Percentiles rank a stretch among this genome's conserved stretches.
Conservation (phyloP, 2,888 invertebrate species). For the Galeopsomyia nigrocyanea region DNA sequence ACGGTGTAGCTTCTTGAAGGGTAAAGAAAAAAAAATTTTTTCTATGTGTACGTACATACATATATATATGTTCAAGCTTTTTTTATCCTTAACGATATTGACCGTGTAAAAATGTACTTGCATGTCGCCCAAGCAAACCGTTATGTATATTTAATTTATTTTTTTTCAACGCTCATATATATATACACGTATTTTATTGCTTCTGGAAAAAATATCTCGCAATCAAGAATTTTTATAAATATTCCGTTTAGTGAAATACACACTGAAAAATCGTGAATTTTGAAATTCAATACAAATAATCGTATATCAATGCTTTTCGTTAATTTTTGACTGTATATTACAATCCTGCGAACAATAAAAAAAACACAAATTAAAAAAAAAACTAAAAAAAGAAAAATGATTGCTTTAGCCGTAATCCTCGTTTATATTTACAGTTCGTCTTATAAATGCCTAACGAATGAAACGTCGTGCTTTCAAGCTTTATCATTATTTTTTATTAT, state of each 20-base stretch:
- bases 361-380: background rate
- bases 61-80: constrained; percentile 1
- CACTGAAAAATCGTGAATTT: background rate
- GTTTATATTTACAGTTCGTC: constrained; percentile 11
- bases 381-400: background rate
- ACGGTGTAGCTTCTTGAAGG: no score
- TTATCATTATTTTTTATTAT: no score
- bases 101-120: constrained; percentile 8
- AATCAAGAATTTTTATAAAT: background rate
- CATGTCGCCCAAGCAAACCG: background rate
- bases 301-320: background rate
- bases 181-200: constrained; percentile 43
- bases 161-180: constrained; percentile 22
- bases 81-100: background rate
- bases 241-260: constrained; percentile 6
- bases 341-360: background rate
- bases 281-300: background rate
- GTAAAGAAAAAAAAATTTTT: no score
- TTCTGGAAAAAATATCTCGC: constrained; percentile 33
- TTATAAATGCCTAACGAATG: constrained; percentile 7
- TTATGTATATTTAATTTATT: constrained; percentile 1
- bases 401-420: constrained; percentile 10
- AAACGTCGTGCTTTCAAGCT: background rate
- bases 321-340: background rate
- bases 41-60: background rate